phyloP scores from a whole-genome alignment of 2,797 vertebrate species.

The Aplochiton taeniatus region DNA sequence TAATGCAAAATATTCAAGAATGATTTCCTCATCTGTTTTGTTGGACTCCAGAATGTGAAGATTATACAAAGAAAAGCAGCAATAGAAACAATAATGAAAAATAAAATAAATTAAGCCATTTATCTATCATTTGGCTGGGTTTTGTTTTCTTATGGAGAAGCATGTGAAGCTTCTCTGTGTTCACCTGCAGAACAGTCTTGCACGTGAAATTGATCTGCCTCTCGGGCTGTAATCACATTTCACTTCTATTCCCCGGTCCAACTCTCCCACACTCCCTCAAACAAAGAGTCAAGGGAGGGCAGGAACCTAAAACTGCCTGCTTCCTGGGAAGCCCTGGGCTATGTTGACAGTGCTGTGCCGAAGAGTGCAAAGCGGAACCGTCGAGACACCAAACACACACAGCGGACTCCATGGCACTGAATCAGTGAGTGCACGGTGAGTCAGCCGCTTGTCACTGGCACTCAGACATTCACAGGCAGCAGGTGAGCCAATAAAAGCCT shows the following conservation, averaged over 20 bases:
- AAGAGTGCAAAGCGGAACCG: slow-evolving; percentile 37
- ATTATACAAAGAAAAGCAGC: too few relatives aligned
- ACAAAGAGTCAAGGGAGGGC: slow-evolving; percentile 28
- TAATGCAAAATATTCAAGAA: too few relatives aligned
- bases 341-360: slow-evolving; percentile 64
- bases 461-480: slow-evolving; percentile 36
- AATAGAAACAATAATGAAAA: too few relatives aligned
- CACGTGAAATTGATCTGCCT: slow-evolving; percentile 26
- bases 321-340: slow-evolving; percentile 60
- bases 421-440: slow-evolving; percentile 67
- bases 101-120: too few relatives aligned
- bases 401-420: slow-evolving; percentile 50
- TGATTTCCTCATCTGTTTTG: too few relatives aligned
- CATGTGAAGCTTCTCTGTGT: too few relatives aligned
- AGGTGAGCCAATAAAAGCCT: slow-evolving; percentile 48
- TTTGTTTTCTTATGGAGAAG: too few relatives aligned
- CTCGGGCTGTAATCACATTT: slow-evolving; percentile 35
- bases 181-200: slow-evolving; percentile 12
- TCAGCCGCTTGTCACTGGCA: slow-evolving; percentile 66
- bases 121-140: too few relatives aligned
- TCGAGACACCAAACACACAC: slow-evolving; percentile 18
- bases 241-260: slow-evolving; percentile 27
- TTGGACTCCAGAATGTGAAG: too few relatives aligned
- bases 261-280: slow-evolving; percentile 39
- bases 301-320: slow-evolving; percentile 48